Base-by-base conservation (phyloP, 2,113 vertebrate species). In the Malurus alboscapulatus region DNA sequence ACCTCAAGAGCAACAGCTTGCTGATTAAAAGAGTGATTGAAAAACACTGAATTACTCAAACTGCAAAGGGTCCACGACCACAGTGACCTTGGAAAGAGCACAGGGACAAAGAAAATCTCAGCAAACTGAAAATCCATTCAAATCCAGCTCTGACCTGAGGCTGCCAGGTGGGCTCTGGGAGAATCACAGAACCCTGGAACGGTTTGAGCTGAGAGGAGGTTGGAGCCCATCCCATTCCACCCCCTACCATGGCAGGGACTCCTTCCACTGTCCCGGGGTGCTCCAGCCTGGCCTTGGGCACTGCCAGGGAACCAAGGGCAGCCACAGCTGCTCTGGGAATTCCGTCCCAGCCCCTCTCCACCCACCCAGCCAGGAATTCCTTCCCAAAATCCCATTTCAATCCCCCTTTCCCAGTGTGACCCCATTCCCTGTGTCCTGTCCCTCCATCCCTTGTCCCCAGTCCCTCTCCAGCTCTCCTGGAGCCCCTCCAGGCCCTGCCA, bases 61-160 rank as follows among this genome's bases (percentile, higher is more conserved):
- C 3, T 63, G 17, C 40, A 19, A 54, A 69, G 6, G 22, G 36
- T 21, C 9, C 63, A 4, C 0, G 0, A 32, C 7, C 25, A 73
- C 17, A 38, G 58, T 54, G 21, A 50, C 14, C 16, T 36, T n/a
- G 26, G 27, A 30, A 38, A 19, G 44, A 42, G 27, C 62, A 85
- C 32, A 54, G 34, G 62, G 40, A 79, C 22, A 25, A 21, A 22
- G 34, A 53, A 1, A 27, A 22, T 1, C 8, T 22, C 3, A 1
- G 1, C 1, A 36, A 8, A 45, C 45, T 22, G 5, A 21, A 47
- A 47, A 47, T 47, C 2, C n/a, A 55, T 8, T 34, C 17, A 17
- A 19, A 74, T 7, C 29, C 26, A 86, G 38, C 65, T 44, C 32
- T 3, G 34, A 54, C 12, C 2, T 9, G 66, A 50, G 62, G 36